These are phyloP conservation scores for Leptothorax acervorum DNA, from an alignment of 2,888 invertebrate genomes.

Conservation along the genomic window DNA sequence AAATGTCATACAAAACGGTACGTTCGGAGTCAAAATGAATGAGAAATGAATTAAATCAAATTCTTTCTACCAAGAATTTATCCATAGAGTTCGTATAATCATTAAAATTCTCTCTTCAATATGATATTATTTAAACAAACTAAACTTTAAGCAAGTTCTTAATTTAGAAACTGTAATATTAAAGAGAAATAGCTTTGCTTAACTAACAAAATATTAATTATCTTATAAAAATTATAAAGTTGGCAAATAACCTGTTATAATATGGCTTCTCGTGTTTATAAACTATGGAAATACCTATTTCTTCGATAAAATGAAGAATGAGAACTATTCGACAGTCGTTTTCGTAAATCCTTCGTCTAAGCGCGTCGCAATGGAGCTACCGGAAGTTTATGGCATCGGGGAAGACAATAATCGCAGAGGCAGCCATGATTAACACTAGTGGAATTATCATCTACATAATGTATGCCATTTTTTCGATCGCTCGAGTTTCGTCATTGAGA, in stretches of 20 bases:
- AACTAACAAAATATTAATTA: background rate
- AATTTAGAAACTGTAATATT: background rate
- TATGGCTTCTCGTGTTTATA: background rate
- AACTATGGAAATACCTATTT: slow-evolving; percentile 20
- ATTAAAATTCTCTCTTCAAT: background rate
- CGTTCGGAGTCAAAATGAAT: background rate
- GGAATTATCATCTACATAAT: slow-evolving; percentile 43
- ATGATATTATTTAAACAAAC: background rate
- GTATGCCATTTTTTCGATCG: slow-evolving; percentile 42
- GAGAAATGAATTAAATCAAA: background rate
- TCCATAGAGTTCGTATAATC: background rate
- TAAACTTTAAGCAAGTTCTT: background rate
- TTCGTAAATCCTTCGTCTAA: slow-evolving; percentile 26
- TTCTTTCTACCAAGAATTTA: background rate
- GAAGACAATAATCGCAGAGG: slow-evolving; percentile 71
- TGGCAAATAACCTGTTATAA: background rate
- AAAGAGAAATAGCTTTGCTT: background rate
- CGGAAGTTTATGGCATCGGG: slow-evolving; percentile 58
- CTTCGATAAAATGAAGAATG: slow-evolving; percentile 25
- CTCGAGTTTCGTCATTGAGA: slow-evolving; percentile 6
- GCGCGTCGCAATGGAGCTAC: slow-evolving; percentile 35
- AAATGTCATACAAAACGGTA: background rate
- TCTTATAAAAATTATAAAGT: background rate
- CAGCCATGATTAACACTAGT: slow-evolving; percentile 57
- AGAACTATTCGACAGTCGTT: slow-evolving; percentile 1